Conservation (phyloP, 2,888 invertebrate genomes). For the Corythucha ciliata region DNA sequence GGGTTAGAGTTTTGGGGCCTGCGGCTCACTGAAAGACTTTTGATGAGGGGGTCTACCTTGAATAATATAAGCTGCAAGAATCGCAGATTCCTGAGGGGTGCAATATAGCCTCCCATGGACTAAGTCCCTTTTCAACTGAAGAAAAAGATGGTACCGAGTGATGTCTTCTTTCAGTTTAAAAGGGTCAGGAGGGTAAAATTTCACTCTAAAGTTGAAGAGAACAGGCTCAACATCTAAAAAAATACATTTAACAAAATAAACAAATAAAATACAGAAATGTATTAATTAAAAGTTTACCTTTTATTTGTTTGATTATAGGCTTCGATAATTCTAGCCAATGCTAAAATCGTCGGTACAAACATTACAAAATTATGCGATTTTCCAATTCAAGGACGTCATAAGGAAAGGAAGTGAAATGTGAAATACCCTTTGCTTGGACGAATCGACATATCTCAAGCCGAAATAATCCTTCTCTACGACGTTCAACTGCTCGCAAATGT, state of each 20-base stretch:
- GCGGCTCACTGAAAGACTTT: background rate
- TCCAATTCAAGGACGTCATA: background rate
- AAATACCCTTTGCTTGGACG: slow-evolving; percentile 74
- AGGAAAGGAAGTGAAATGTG: background rate
- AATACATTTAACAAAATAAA: too few relatives aligned
- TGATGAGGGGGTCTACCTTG: slow-evolving; percentile 58
- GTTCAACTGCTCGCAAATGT: slow-evolving; percentile 82
- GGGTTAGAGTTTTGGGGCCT: background rate
- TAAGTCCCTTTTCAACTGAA: slow-evolving; percentile 88
- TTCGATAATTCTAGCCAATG: slow-evolving; percentile 91
- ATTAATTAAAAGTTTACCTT: slow-evolving; percentile 51
- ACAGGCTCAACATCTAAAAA: slow-evolving; percentile 78
- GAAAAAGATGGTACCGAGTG: slow-evolving; percentile 87
- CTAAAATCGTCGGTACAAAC: too few relatives aligned
- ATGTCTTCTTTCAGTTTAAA: slow-evolving; percentile 85
- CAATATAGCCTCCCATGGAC: slow-evolving; percentile 91
- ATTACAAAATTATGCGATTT: slow-evolving; percentile 25
- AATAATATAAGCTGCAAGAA: slow-evolving; percentile 81
- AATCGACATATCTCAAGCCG: slow-evolving; percentile 84
- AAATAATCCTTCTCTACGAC: slow-evolving; percentile 90
- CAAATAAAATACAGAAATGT: too few relatives aligned
- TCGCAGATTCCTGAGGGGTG: slow-evolving; percentile 77
- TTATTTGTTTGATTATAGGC: slow-evolving; percentile 82
- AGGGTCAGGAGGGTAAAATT: slow-evolving; percentile 95
- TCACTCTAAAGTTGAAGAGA: slow-evolving; percentile 90